Base-by-base conservation (phyloP, 2,113 vertebrate species). In the Heterotilapia buettikoferi region DNA sequence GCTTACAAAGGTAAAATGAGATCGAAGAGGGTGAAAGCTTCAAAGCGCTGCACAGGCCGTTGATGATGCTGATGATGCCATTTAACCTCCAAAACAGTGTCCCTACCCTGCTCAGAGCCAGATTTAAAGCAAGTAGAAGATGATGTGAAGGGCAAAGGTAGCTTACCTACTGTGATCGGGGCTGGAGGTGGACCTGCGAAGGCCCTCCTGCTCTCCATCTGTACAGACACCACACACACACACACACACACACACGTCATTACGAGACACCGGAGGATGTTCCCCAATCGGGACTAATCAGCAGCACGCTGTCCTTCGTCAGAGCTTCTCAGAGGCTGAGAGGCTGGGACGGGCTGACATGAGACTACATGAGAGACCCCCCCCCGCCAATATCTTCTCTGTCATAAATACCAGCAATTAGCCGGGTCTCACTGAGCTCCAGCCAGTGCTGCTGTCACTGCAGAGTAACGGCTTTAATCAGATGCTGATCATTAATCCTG, bases 121-220 rank as follows among this genome's bases (percentile, higher is more conserved):
- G 10, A 24, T 18, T 43, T 10, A 80, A 59, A 19, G 78, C 33
- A 47, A 12, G 29, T 6, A 31, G 16, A 2, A 54, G 52, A 83
- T 16, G 50, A 86, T n/a, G 16, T 26, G 36, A 84, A 21, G 11
- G 47, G 29, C 45, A 80, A 16, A 86, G 43, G 2, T 1, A 19
- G 76, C 88, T 91, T 63, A 97, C 97, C 96, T 97, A 96, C 94
- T 94, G 90, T 95, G 94, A 89, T 97, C 93, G 1, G 96, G 96
- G 80, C 96, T 97, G 73, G 96, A 96, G 24, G 95, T 94, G 57
- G 96, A 97, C 86, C 96, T 94, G 86, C 88, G 90, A 24, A 96
- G 89, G 31, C 91, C 84, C 9, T 96, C 94, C 83, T 94, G 94
- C n/a, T 96, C 95, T 6, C 91, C 92, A 50, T 96, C 96, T 97